These are phyloP conservation scores for Oceanodroma leucorhoa DNA, from an alignment of 2,797 vertebrate species.

Conservation along the genomic window DNA sequence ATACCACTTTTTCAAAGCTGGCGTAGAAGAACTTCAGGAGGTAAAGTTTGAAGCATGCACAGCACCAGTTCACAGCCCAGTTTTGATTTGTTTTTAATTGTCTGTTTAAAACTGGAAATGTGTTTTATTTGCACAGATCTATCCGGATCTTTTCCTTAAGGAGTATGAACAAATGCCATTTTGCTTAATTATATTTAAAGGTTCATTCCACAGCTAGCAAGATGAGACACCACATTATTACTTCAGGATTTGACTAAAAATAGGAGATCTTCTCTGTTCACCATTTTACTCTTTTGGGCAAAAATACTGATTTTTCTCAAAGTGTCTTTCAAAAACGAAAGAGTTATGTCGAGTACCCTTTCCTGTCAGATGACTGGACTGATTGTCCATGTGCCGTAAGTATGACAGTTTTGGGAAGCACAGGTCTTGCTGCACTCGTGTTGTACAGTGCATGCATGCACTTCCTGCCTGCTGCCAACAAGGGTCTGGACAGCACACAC, in stretches of 20 bases:
- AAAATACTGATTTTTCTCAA: neutral
- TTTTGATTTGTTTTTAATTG: neutral
- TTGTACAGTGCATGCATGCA: neutral
- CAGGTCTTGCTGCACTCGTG: neutral
- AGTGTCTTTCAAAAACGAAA: conserved; percentile 8
- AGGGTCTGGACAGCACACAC: neutral
- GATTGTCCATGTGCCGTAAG: neutral
- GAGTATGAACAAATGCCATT: neutral
- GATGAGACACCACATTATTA: neutral
- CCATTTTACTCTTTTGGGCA: neutral
- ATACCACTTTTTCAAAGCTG: neutral
- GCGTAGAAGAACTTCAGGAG: neutral
- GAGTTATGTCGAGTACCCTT: neutral
- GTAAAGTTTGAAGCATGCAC: neutral
- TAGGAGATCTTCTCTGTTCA: neutral
- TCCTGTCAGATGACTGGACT: neutral
- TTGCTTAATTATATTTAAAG: neutral
- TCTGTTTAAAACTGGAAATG: neutral
- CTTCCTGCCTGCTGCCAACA: neutral
- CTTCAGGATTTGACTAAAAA: neutral
- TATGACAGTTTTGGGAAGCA: conserved; percentile 17
- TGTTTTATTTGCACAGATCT: neutral
- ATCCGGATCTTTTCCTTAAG: neutral
- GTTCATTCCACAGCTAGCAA: neutral
- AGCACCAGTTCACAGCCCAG: neutral